Conservation (phyloP, 2,113 vertebrate species). For the Leptobrachium ailaonicum region DNA sequence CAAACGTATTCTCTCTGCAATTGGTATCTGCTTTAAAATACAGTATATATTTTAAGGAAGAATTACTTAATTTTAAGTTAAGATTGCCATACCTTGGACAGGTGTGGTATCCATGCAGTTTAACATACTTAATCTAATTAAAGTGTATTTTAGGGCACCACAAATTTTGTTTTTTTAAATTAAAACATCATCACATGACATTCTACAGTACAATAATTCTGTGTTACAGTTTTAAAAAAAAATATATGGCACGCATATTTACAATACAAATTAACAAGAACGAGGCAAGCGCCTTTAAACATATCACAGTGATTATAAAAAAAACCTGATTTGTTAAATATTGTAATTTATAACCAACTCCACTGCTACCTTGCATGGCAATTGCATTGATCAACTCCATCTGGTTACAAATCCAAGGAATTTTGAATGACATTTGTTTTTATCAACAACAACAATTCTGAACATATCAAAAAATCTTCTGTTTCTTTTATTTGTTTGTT, state of each 20-base stretch:
- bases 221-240: constrained; percentile 19
- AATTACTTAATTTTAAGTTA: neutral
- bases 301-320: constrained; percentile 42
- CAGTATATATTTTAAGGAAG: too few relatives aligned
- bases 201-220: constrained; percentile 9
- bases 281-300: constrained; percentile 23
- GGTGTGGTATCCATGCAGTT: neutral
- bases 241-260: constrained; percentile 25
- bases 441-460: constrained; percentile 60
- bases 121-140: neutral
- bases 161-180: constrained; percentile 1
- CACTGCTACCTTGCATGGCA: neutral
- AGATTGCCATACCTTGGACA: neutral
- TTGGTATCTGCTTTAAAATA: too few relatives aligned
- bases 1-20: too few relatives aligned
- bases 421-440: constrained; percentile 51
- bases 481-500: constrained; percentile 74
- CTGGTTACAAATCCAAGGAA: constrained; percentile 22
- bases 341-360: neutral
- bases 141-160: constrained; percentile 10
- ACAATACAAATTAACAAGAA: constrained; percentile 31
- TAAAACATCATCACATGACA: constrained; percentile 7
- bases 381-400: constrained; percentile 8
- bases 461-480: constrained; percentile 73
- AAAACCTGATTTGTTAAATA: constrained; percentile 25